Conservation (phyloP, 2,888 invertebrate genomes). For the Cephus nigrinus region DNA sequence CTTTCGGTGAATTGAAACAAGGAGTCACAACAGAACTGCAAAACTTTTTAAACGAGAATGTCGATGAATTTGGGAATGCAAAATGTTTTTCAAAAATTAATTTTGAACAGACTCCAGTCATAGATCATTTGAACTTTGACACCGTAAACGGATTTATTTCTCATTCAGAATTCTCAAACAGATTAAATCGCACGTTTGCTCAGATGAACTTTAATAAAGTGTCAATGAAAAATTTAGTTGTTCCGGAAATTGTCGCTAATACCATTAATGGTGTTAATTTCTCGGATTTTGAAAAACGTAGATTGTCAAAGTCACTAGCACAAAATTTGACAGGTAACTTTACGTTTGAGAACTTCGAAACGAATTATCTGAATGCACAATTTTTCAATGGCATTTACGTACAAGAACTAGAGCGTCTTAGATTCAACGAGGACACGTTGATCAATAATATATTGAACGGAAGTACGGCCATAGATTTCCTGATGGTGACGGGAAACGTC, state of each 20-base stretch:
- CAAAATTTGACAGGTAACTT: slow-evolving; percentile 37
- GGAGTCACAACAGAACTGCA: slow-evolving; percentile 33
- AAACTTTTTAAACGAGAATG: slow-evolving; percentile 22
- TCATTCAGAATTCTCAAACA: slow-evolving; percentile 28
- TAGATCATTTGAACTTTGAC: slow-evolving; percentile 28
- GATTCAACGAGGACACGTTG: slow-evolving; percentile 18
- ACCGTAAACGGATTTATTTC: slow-evolving; percentile 36
- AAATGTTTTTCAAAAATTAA: slow-evolving; percentile 32
- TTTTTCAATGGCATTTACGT: slow-evolving; percentile 37
- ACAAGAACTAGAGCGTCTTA: slow-evolving; percentile 29
- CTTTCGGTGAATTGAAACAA: slow-evolving; percentile 35
- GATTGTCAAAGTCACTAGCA: slow-evolving; percentile 23
- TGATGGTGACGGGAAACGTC: slow-evolving; percentile 50
- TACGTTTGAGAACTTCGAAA: slow-evolving; percentile 35
- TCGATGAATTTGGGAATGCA: slow-evolving; percentile 6
- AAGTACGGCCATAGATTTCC: slow-evolving; percentile 27
- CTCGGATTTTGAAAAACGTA: slow-evolving; percentile 23
- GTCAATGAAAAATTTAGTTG: slow-evolving; percentile 61
- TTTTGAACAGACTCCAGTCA: not conserved
- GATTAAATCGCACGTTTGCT: slow-evolving; percentile 61
- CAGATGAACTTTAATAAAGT: slow-evolving; percentile 67
- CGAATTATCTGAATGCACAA: slow-evolving; percentile 24
- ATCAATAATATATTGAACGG: slow-evolving; percentile 32
- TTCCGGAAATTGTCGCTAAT: slow-evolving; percentile 45
- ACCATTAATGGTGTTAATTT: slow-evolving; percentile 37